phyloP scores from a whole-genome alignment of 64 coral and sea anemone genomes.

The Montipora foliosa region DNA sequence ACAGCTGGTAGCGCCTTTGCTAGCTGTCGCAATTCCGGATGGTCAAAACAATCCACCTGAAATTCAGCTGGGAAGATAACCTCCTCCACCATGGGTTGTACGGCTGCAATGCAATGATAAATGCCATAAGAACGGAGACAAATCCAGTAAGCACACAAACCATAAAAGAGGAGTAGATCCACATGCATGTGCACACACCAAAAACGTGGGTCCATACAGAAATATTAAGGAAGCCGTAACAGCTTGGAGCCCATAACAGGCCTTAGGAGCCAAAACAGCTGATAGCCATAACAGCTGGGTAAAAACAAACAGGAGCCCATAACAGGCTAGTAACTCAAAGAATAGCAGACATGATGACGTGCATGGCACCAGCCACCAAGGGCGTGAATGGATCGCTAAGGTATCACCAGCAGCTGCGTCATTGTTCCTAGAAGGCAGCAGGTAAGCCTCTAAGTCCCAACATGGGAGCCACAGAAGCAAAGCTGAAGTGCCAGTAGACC shows the following conservation, averaged over 20 bases:
- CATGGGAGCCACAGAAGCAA: constrained; percentile 15
- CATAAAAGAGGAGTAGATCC: not conserved
- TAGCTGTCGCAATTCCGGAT: not conserved
- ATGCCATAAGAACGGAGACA: not conserved
- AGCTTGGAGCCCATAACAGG: constrained; percentile 19
- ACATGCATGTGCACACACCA: too few species aligned
- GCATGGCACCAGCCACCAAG: too few species aligned
- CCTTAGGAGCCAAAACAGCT: not conserved
- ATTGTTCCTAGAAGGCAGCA: not conserved
- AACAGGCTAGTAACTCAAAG: not conserved
- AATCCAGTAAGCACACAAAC: not conserved
- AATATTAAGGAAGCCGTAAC: not conserved
- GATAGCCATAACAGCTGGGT: not conserved
- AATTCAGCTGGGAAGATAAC: not conserved
- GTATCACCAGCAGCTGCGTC: not conserved
- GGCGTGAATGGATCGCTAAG: not conserved
- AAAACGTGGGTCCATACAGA: too few species aligned
- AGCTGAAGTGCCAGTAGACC: constrained; percentile 12
- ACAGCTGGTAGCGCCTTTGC: constrained; percentile 19
- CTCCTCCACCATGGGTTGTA: not conserved
- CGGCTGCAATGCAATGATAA: not conserved
- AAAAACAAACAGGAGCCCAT: not conserved
- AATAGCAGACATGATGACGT: not conserved
- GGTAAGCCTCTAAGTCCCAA: not conserved
- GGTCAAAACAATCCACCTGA: not conserved